Evolutionary conservation across 2,797 vertebrate species (phyloP).

Genomic region (Enteromius paludinosus): DNA sequence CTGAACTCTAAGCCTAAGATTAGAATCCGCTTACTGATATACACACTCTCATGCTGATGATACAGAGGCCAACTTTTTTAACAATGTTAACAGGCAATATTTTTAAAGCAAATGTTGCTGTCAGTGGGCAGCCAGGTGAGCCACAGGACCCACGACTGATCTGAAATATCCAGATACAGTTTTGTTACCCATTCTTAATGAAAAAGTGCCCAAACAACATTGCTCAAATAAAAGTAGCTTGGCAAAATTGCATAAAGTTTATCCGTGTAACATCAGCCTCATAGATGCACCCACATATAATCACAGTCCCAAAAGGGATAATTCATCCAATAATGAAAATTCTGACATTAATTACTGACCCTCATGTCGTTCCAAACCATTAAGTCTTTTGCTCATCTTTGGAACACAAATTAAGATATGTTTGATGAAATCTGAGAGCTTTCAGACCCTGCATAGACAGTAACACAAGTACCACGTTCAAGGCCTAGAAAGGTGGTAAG

Average conservation of each 20-base stretch:
- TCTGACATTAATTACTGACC: neutral
- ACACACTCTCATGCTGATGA: neutral
- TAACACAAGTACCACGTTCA: no score
- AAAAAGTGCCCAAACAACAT: neutral
- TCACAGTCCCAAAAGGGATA: neutral
- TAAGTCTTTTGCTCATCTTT: neutral
- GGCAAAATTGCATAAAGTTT: neutral
- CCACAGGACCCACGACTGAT: neutral
- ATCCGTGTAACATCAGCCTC: neutral
- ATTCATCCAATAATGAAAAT: neutral
- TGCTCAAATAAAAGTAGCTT: no score
- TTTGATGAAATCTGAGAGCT: no score
- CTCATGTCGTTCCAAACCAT: neutral
- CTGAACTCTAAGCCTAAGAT: constrained; percentile 37
- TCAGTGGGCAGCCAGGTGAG: neutral
- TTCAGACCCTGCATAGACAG: no score
- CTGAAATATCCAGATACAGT: neutral
- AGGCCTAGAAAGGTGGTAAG: no score
- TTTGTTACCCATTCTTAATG: neutral
- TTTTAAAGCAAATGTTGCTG: neutral
- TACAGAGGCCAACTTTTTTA: neutral
- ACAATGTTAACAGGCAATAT: no score
- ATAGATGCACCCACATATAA: constrained; percentile 10
- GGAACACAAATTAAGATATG: no score
- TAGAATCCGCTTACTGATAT: constrained; percentile 6